phyloP scores from a whole-genome alignment of 2,888 invertebrate genomes.

The Campaea margaritaria region DNA sequence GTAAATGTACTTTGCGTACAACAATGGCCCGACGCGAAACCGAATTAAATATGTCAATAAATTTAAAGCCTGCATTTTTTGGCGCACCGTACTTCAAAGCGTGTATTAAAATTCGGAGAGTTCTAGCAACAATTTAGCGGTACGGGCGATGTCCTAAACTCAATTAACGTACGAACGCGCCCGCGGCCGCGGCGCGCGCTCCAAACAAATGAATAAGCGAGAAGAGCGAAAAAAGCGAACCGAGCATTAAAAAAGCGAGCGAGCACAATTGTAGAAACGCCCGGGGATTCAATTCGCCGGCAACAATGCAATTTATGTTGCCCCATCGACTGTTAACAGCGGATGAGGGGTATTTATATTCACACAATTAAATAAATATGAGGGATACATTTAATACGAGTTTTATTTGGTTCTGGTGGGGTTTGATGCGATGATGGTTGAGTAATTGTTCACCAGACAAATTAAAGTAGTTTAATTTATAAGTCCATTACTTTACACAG shows the following conservation, averaged over 20 bases:
- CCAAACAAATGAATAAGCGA: slow-evolving; percentile 14
- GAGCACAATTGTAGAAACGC: slow-evolving; percentile 22
- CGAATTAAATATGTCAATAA: too few relatives aligned
- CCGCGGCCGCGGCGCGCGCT: slow-evolving; percentile 9
- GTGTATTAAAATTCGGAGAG: slow-evolving; percentile 11
- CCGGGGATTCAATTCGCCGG: slow-evolving; percentile 28
- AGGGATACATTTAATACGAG: slow-evolving; percentile 8
- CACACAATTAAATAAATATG: slow-evolving; percentile 11
- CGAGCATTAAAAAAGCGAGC: slow-evolving; percentile 15
- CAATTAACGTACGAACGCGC: slow-evolving; percentile 16
- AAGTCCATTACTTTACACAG: too few relatives aligned
- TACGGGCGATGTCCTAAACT: slow-evolving; percentile 10
- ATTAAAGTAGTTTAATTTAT: not conserved
- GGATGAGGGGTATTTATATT: slow-evolving; percentile 16
- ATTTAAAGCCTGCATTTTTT: too few relatives aligned
- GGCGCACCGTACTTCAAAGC: not conserved
- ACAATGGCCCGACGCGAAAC: too few relatives aligned
- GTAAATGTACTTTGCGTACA: too few relatives aligned
- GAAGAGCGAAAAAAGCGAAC: slow-evolving; percentile 12
- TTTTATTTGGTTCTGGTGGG: slow-evolving; percentile 10
- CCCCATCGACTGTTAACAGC: slow-evolving; percentile 15
- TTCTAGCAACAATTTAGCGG: slow-evolving; percentile 12
- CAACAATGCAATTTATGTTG: slow-evolving; percentile 30
- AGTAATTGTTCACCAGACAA: not conserved
- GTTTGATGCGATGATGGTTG: not conserved